These are phyloP conservation scores for Propithecus perrieri DNA, from an alignment of 2,797 vertebrate genomes.

Conservation along the genomic window DNA sequence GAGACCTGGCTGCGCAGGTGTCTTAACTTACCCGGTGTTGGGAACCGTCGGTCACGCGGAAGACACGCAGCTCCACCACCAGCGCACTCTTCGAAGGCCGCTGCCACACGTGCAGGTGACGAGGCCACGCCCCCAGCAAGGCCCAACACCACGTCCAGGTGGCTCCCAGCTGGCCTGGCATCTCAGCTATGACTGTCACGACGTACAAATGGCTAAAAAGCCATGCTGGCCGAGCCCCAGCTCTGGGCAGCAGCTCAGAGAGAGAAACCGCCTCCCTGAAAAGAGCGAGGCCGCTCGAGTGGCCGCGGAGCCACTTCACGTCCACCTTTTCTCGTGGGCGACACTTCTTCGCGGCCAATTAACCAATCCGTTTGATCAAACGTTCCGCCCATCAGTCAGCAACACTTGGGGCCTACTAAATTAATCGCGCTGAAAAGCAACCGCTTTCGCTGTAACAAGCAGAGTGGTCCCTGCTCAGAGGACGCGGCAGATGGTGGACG, in stretches of 20 bases:
- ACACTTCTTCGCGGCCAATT: not conserved
- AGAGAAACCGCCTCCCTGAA: accelerated
- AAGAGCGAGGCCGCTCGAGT: accelerated
- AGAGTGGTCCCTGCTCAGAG: not conserved
- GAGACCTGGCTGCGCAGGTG: not conserved
- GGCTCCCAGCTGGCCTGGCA: accelerated
- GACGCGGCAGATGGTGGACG: not conserved
- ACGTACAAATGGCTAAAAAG: not conserved
- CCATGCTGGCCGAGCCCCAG: too few relatives aligned
- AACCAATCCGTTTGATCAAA: slow-evolving; percentile 48
- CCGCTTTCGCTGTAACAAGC: not conserved
- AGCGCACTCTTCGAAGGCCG: not conserved
- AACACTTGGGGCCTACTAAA: slow-evolving; percentile 4
- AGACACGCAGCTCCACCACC: accelerated
- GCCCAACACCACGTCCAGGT: accelerated
- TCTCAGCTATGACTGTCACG: not conserved
- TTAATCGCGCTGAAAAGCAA: slow-evolving; percentile 39
- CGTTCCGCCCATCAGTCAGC: slow-evolving; percentile 7
- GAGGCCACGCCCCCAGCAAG: not conserved
- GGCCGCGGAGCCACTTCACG: accelerated
- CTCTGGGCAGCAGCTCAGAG: too few relatives aligned
- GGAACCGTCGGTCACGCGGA: accelerated
- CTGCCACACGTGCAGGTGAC: accelerated
- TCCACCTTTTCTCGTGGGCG: not conserved
- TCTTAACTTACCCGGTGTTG: not conserved